Conservation (phyloP, 1,140 invertebrate species). For the Neotoxoptera formosana region DNA sequence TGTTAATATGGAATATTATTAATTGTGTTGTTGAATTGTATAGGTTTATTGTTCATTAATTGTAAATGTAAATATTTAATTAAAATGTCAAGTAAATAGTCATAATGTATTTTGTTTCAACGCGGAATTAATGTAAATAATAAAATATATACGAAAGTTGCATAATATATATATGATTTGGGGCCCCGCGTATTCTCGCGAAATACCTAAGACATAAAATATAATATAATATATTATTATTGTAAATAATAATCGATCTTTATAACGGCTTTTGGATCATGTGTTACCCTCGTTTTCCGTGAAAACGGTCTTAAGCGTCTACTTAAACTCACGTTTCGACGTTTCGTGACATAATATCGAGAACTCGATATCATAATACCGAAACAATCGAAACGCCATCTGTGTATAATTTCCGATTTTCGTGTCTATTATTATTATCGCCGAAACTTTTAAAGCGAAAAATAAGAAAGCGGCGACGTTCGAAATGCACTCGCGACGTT, state of each 20-base stretch:
- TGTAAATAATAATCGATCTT: too few species aligned
- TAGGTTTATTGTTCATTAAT: neutral
- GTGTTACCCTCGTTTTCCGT: neutral
- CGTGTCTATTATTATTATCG: neutral
- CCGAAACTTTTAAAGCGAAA: neutral
- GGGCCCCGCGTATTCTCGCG: neutral
- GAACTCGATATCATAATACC: neutral
- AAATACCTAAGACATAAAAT: neutral
- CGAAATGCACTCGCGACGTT: neutral
- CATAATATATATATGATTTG: neutral
- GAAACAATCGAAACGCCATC: neutral
- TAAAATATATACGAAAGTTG: neutral
- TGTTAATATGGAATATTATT: neutral
- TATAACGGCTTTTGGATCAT: neutral
- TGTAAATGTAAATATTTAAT: neutral
- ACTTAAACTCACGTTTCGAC: neutral
- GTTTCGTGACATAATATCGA: neutral
- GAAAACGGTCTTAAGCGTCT: neutral
- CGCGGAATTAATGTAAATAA: neutral
- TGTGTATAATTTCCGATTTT: neutral
- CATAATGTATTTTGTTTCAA: slow-evolving; percentile 3
- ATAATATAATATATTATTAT: neutral
- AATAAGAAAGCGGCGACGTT: neutral
- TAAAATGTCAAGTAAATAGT: neutral
- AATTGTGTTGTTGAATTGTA: neutral